Conservation (phyloP, 2,888 invertebrate species). For the Crossocerus cetratus region DNA sequence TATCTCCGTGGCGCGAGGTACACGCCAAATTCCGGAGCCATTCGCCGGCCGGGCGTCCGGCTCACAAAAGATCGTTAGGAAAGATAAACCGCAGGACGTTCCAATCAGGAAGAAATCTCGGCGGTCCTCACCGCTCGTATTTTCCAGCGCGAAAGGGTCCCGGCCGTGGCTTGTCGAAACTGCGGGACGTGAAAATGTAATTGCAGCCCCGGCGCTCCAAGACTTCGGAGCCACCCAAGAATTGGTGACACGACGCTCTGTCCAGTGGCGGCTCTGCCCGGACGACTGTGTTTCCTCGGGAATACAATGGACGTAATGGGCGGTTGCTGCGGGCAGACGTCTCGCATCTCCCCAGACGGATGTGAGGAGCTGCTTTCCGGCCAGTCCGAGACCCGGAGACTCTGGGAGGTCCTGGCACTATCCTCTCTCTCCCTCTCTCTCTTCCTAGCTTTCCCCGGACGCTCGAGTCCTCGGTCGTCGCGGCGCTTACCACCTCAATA, state of each 20-base stretch:
- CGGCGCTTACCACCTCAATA: slow-evolving; percentile 64
- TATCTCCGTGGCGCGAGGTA: slow-evolving; percentile 28
- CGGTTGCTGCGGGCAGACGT: slow-evolving; percentile 71
- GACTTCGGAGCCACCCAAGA: slow-evolving; percentile 26
- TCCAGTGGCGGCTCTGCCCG: slow-evolving; percentile 27
- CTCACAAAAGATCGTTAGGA: slow-evolving; percentile 51
- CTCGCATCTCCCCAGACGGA: slow-evolving; percentile 62
- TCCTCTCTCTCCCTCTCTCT: no score
- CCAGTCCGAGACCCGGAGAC: slow-evolving; percentile 22
- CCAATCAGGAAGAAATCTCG: slow-evolving; percentile 52
- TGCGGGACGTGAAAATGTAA: slow-evolving; percentile 56
- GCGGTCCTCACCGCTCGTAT: slow-evolving; percentile 29
- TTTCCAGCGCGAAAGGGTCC: slow-evolving; percentile 38
- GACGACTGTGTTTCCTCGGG: slow-evolving; percentile 53
- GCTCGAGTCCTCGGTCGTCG: slow-evolving; percentile 57
- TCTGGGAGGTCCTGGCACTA: slow-evolving; percentile 63
- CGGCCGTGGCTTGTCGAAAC: slow-evolving; percentile 34
- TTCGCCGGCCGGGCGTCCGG: slow-evolving; percentile 16
- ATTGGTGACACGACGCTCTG: slow-evolving; percentile 10
- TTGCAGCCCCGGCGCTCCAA: slow-evolving; percentile 39
- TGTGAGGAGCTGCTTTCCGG: slow-evolving; percentile 57
- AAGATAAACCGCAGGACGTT: slow-evolving; percentile 50
- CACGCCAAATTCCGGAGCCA: slow-evolving; percentile 40
- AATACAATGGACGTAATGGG: slow-evolving; percentile 68
- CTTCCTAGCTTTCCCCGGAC: slow-evolving; percentile 36